These are phyloP conservation scores for Belgica antarctica DNA, from an alignment of 2,888 invertebrate species.

Conservation along the genomic window DNA sequence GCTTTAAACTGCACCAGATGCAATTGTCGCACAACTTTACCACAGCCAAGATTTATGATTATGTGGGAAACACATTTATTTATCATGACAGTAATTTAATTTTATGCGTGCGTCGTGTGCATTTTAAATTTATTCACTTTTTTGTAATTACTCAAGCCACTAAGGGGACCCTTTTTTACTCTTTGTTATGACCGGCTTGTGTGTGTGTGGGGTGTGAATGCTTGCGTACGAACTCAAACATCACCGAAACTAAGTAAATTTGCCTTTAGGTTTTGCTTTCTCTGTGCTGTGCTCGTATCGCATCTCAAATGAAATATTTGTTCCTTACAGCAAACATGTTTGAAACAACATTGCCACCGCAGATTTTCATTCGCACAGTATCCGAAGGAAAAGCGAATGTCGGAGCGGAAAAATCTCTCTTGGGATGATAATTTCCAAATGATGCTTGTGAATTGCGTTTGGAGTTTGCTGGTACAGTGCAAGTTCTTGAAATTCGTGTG, in stretches of 20 bases:
- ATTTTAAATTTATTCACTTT: constrained; percentile 27
- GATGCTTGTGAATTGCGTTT: too few species aligned
- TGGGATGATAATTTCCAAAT: too few species aligned
- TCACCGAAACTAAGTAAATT: background rate
- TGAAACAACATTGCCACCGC: background rate
- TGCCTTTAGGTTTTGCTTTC: too few species aligned
- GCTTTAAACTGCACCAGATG: background rate
- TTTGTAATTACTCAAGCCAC: constrained; percentile 38
- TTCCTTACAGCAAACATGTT: too few species aligned
- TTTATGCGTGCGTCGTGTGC: background rate
- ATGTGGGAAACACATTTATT: constrained; percentile 30
- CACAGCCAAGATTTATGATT: constrained; percentile 35
- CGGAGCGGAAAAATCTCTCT: too few species aligned
- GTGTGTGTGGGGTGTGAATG: background rate
- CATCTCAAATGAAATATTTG: too few species aligned
- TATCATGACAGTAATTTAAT: constrained; percentile 34
- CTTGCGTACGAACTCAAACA: background rate
- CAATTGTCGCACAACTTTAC: constrained; percentile 24
- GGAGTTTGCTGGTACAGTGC: too few species aligned
- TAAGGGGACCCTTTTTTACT: background rate
- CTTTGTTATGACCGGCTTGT: background rate
- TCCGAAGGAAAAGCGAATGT: background rate
- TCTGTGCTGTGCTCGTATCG: too few species aligned
- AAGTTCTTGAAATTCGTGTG: too few species aligned
- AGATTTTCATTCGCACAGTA: too few species aligned